Evolutionary conservation across 1,140 invertebrate genomes (phyloP).

Genomic region (Nebria ingens): DNA sequence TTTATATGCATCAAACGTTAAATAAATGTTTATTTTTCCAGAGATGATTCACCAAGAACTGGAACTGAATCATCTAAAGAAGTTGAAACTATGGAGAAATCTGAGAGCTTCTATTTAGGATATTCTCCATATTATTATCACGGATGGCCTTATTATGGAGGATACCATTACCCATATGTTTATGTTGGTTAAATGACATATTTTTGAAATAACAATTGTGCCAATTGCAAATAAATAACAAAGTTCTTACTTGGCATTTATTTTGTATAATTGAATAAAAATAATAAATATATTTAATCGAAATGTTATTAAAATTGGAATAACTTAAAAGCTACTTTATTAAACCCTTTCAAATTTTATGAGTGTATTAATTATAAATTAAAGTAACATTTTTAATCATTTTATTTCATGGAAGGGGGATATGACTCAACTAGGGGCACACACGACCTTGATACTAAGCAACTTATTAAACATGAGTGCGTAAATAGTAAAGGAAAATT

Average conservation of each 20-base stretch:
- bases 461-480: too few species aligned
- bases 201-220: too few species aligned
- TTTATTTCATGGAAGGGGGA: too few species aligned
- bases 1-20: too few species aligned
- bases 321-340: neutral
- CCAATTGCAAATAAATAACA: neutral
- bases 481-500: too few species aligned
- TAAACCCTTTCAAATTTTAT: neutral
- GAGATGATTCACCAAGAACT: too few species aligned
- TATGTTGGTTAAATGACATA: neutral
- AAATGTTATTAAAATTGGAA: neutral
- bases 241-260: neutral
- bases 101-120: neutral
- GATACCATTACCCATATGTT: neutral
- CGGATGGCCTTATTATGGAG: constrained; percentile 3
- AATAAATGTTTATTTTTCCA: too few species aligned
- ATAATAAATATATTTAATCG: neutral
- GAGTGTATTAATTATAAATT: too few species aligned
- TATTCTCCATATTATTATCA: constrained; percentile 5
- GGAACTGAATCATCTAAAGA: neutral
- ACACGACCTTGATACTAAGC: too few species aligned
- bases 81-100: neutral
- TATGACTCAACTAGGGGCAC: too few species aligned
- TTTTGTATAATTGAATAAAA: neutral
- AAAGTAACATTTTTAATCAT: too few species aligned